Evolutionary conservation across 2,797 vertebrate genomes (phyloP), one percentile per base, ranked within the genome.

Genomic region (Craterocephalus amniculus): DNA sequence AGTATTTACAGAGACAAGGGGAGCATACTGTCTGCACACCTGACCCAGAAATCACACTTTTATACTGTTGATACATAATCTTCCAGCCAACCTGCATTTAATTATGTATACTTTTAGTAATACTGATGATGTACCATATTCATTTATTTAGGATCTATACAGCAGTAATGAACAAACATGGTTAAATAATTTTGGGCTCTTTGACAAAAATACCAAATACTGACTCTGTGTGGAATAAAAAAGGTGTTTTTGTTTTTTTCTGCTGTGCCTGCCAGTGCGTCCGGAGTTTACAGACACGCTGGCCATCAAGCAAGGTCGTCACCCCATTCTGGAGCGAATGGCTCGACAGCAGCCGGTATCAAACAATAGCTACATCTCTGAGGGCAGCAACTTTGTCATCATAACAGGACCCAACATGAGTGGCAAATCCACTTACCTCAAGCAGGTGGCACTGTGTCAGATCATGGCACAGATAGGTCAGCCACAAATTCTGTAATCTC

Each of bases 321-420:
- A 99, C 87, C 97, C 98, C 16, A 95, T 99, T 86, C 94, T 99
- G 84, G 97, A 99, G 90, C 95, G 94, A 83, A 95, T 99, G 79
- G 89, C 92, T 67, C 38, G 95, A 82, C 96, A 97, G 80, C 96
- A 96, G 90, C 95, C 96, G 16, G 89, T 99, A 32, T 91, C 96
- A 11, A 99, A 99, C 89, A 96, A 98, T 85, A 96, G 93, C 0
- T 98, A 96, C 73, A 93, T 98, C 83, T 96, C 96, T 8, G 96
- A 96, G 87, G 96, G 96, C 74, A 97, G 91, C 91, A 99, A 98
- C 93, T 97, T 99, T 87, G 83, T 97, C 77, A 95, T 99, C 79
- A 93, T 99, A 83, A 98, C 98, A 27, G 97, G 98, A 75, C 98
- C 97, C 73, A 99, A 99, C 88, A 99, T 99, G 97, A 99, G 97